Percentiles rank a stretch among this genome's conserved stretches.
These are phyloP conservation scores for Drosophila bocki DNA, from an alignment of 1,140 invertebrate species.

Conservation along the genomic window DNA sequence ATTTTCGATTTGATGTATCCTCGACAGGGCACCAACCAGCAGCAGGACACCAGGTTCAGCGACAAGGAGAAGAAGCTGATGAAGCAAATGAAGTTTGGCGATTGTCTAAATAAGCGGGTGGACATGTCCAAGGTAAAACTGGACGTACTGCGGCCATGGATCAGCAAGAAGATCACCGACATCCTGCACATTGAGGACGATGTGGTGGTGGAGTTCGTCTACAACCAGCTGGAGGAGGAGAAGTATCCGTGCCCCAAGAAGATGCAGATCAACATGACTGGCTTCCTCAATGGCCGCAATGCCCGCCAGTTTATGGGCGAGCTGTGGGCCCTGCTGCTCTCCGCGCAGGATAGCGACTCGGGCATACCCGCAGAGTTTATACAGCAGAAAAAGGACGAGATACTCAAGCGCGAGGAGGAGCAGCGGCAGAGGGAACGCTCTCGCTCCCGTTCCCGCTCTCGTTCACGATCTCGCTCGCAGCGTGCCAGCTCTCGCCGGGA, in stretches of 20 bases:
- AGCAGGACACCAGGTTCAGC: conserved; percentile 99
- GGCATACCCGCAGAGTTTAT: conserved; percentile 97
- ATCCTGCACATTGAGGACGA: conserved; percentile 99
- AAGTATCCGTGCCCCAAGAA: conserved; percentile 98
- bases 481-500: conserved; percentile 50
- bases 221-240: conserved; percentile 97
- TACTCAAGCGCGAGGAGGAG: conserved; percentile 91
- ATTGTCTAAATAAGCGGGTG: conserved; percentile 95
- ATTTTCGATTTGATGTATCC: not conserved
- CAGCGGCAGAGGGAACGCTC: conserved; percentile 67
- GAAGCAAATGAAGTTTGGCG: conserved; percentile 99
- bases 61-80: conserved; percentile 99
- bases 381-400: conserved; percentile 98
- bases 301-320: conserved; percentile 98
- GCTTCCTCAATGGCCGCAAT: conserved; percentile 99
- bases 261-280: conserved; percentile 99
- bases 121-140: conserved; percentile 99
- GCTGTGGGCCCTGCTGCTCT: conserved; percentile 97
- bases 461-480: conserved; percentile 56
- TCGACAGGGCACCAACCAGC: conserved; percentile 96
- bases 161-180: conserved; percentile 97
- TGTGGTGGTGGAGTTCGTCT: conserved; percentile 99
- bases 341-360: conserved; percentile 96
- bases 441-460: conserved; percentile 66
- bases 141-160: conserved; percentile 99